These are phyloP conservation scores for Eilema depressum DNA, from an alignment of 2,888 invertebrate species.

Conservation along the genomic window DNA sequence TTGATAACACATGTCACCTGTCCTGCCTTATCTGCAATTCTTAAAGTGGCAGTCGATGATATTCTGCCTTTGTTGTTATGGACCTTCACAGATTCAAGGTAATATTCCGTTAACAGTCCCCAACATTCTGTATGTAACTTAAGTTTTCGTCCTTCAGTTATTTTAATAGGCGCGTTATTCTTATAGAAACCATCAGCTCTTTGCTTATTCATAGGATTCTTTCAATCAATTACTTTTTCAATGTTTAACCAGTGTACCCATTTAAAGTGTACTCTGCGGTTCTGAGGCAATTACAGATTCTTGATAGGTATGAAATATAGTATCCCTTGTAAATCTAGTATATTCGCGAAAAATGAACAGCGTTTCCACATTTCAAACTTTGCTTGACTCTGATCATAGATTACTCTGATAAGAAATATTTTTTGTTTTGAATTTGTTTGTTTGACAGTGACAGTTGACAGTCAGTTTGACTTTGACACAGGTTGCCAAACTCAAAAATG, in stretches of 20 bases:
- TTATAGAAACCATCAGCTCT: slow-evolving; percentile 54
- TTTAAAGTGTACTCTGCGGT: background rate
- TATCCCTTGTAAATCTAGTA: background rate
- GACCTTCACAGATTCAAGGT: slow-evolving; percentile 80
- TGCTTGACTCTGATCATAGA: too few relatives aligned
- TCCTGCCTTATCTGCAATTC: slow-evolving; percentile 73
- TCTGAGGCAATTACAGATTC: background rate
- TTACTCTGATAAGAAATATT: too few relatives aligned
- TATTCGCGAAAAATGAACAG: background rate
- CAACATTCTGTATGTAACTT: slow-evolving; percentile 69
- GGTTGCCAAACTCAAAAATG: too few relatives aligned
- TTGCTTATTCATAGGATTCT: slow-evolving; percentile 51
- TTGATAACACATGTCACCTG: slow-evolving; percentile 73
- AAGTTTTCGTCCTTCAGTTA: slow-evolving; percentile 69
- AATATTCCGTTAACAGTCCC: slow-evolving; percentile 76
- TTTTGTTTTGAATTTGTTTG: too few relatives aligned
- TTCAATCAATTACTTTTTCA: background rate
- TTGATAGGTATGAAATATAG: background rate
- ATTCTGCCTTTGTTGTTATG: slow-evolving; percentile 58
- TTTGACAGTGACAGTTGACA: too few relatives aligned
- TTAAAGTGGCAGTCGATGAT: slow-evolving; percentile 70
- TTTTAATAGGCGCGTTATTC: slow-evolving; percentile 64
- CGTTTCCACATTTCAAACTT: background rate
- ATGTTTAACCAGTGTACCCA: background rate
- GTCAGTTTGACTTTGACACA: too few relatives aligned